Conservation (phyloP, 2,113 vertebrate genomes). For the Nannobrachium achirus region DNA sequence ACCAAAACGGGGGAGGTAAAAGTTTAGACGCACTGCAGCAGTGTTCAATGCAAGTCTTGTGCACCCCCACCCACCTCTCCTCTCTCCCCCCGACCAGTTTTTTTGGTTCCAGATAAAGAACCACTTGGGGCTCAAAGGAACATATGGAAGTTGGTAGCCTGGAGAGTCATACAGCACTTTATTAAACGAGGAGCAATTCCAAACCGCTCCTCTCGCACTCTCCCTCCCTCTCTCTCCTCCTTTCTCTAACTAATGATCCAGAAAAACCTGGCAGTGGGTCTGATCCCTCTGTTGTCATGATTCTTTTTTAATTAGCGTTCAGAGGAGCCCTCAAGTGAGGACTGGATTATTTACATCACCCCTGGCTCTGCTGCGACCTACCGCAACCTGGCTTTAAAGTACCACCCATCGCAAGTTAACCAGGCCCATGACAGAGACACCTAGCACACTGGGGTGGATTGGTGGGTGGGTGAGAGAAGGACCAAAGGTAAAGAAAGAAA, state of each 20-base stretch:
- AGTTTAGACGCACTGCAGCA: constrained; percentile 20
- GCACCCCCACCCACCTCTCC: constrained; percentile 22
- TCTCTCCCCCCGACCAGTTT: neutral
- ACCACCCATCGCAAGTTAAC: constrained; percentile 28
- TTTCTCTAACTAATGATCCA: constrained; percentile 71
- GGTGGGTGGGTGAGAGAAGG: neutral
- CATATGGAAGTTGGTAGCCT: constrained; percentile 71
- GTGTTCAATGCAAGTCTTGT: constrained; percentile 47
- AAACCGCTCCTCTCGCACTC: constrained; percentile 55
- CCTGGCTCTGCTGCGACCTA: constrained; percentile 58
- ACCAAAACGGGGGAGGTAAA: constrained; percentile 8
- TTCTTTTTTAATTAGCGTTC: constrained; percentile 79
- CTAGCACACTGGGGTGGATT: constrained; percentile 4
- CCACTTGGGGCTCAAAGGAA: constrained; percentile 61
- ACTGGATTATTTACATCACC: constrained; percentile 70
- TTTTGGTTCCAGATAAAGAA: constrained; percentile 55
- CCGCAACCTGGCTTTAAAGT: constrained; percentile 35
- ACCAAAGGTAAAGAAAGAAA: neutral
- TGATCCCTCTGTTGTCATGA: constrained; percentile 71
- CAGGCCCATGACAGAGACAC: constrained; percentile 23
- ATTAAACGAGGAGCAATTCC: constrained; percentile 71
- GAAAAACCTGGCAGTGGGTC: constrained; percentile 65
- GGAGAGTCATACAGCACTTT: constrained; percentile 71
- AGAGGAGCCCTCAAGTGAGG: constrained; percentile 54
- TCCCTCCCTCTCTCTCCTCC: constrained; percentile 49